Percentiles rank a stretch among this genome's conserved stretches.
Evolutionary conservation across 2,888 invertebrate genomes (phyloP).

Genomic region (Blera fallax): DNA sequence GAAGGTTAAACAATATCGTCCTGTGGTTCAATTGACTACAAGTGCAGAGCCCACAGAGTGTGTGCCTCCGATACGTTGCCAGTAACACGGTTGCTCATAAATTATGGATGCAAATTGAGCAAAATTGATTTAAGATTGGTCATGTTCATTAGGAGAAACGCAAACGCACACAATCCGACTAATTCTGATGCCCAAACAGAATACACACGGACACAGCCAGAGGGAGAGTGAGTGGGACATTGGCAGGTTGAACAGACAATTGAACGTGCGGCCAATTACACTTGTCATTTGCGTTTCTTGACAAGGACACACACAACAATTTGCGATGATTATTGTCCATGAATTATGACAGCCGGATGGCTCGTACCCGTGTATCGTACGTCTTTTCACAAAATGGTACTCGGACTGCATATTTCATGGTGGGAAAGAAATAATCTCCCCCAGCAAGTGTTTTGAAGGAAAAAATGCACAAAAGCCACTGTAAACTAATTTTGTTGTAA

Average conservation of each 20-base stretch:
- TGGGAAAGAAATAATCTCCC: constrained; percentile 42
- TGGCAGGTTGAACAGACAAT: constrained; percentile 66
- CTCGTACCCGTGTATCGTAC: neutral
- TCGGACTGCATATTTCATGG: constrained; percentile 53
- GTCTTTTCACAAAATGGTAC: constrained; percentile 41
- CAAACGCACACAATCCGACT: neutral
- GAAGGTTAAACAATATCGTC: constrained; percentile 43
- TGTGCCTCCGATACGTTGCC: neutral
- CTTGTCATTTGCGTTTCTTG: constrained; percentile 66
- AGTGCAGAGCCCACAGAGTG: neutral
- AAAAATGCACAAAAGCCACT: neutral
- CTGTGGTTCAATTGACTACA: constrained; percentile 22
- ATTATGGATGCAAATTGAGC: constrained; percentile 68
- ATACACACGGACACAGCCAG: neutral
- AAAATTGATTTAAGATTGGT: constrained; percentile 68
- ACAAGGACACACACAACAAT: constrained; percentile 44
- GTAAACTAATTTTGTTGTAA: no score
- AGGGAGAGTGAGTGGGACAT: constrained; percentile 20
- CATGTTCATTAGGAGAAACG: constrained; percentile 53
- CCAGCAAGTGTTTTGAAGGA: constrained; percentile 5
- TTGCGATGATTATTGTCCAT: constrained; percentile 57
- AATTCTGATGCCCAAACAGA: neutral
- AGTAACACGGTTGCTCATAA: constrained; percentile 43
- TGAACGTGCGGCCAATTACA: constrained; percentile 68
- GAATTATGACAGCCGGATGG: constrained; percentile 26